Evolutionary conservation across 2,113 vertebrate genomes (phyloP), one percentile per base, ranked within the genome.

Genomic region (Brienomyrus brachyistius): DNA sequence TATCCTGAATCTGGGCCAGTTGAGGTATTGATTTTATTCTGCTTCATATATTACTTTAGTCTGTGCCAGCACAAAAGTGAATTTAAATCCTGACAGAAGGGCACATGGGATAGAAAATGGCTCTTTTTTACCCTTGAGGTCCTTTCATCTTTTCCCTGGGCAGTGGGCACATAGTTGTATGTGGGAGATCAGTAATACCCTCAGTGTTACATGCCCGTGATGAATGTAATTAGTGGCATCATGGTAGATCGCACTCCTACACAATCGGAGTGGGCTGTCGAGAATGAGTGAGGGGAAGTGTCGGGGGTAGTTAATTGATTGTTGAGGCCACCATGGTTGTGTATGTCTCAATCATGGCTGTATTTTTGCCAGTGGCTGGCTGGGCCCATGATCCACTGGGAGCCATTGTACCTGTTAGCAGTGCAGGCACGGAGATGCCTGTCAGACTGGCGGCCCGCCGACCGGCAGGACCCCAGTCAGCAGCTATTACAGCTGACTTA

Each of bases 401-500:
- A 77, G 56, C 85, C 47, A 27, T 88, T 74, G 52, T 23, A 83
- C 90, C 40, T 88, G 74, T 83, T 88, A 89, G 86, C 74, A 88
- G 85, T 88, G 83, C 70, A 88, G 90, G 80, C 74, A 70, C 86
- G 77, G 89, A 89, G 66, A 40, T 54, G 45, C 70, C 88, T 90
- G 66, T 89, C 91, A 91, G 91, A 40, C 40, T 50, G 10, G n/a
- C 47, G 45, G 45, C 62, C 62, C 3, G 3, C 62, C 3, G n/a
- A 52, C 82, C 88, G 23, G 47, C 23, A 23, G 90, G 45, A 43
- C 86, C 77, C 70, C 87, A 89, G 89, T 77, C 91, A 52, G 66
- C 45, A 89, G 84, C 88, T 89, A 90, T 90, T 89, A 89, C 88
- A 90, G 66, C 35, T 90, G 91, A 91, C 83, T 87, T 90, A 88